Percentiles rank a stretch among this genome's conserved stretches.
Conservation (phyloP, 2,888 invertebrate genomes). For the Lypha dubia region DNA sequence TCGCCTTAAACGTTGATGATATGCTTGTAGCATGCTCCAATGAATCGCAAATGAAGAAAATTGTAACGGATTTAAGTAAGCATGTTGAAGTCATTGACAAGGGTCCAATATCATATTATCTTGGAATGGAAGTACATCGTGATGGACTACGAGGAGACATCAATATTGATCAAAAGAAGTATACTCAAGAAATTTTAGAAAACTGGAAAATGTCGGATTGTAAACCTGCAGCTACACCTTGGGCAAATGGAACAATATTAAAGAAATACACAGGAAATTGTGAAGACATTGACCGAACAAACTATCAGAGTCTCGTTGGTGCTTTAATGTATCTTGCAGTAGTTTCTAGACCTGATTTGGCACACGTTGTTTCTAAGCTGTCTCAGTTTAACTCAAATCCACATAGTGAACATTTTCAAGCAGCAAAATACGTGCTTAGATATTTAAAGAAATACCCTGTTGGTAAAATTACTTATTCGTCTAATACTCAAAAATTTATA, state of each 20-base stretch:
- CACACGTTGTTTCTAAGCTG: too few species aligned
- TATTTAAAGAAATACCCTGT: background rate
- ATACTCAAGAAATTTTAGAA: conserved; percentile 43
- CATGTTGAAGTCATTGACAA: too few species aligned
- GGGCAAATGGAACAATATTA: too few species aligned
- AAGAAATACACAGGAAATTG: background rate
- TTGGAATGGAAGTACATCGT: conserved; percentile 60
- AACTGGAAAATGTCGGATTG: conserved; percentile 52
- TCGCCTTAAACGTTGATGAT: conserved; percentile 46
- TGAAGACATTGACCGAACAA: background rate
- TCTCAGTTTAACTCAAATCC: background rate
- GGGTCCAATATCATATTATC: conserved; percentile 51
- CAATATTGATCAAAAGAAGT: conserved; percentile 54
- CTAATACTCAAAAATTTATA: too few species aligned
- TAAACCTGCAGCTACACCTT: conserved; percentile 56
- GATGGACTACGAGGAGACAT: conserved; percentile 53
- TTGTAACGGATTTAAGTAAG: conserved; percentile 17
- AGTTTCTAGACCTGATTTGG: too few species aligned
- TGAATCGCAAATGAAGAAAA: background rate
- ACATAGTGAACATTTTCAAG: background rate
- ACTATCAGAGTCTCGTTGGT: too few species aligned
- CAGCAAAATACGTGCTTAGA: background rate
- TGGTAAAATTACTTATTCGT: too few species aligned
- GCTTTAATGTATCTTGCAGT: too few species aligned
- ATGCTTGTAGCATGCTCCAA: conserved; percentile 32